phyloP scores from a whole-genome alignment of 2,797 vertebrate species.

The Hafferia zeledoni region DNA sequence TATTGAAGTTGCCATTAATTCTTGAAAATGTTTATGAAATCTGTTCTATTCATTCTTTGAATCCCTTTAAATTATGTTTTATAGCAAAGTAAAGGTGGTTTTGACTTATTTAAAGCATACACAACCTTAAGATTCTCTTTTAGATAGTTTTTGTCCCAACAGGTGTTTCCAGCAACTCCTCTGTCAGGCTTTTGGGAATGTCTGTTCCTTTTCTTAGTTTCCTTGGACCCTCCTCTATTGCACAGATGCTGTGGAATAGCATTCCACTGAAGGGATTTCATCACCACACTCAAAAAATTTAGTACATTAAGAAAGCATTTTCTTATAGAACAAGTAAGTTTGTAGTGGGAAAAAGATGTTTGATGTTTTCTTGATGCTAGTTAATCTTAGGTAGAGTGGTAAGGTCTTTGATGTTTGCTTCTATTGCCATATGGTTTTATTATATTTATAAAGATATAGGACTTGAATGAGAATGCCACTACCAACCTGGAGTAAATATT shows the following conservation, averaged over 20 bases:
- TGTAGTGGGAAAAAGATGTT: neutral
- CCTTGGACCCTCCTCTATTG: neutral
- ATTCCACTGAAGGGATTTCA: neutral
- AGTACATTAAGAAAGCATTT: neutral
- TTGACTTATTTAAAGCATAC: neutral
- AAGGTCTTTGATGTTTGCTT: neutral
- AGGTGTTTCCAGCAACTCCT: neutral
- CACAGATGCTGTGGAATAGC: neutral
- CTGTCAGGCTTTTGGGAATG: neutral
- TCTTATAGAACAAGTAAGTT: neutral
- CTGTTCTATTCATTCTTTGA: slow-evolving; percentile 30
- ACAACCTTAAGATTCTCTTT: neutral
- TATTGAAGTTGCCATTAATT: slow-evolving; percentile 58
- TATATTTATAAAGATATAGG: neutral
- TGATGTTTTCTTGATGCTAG: neutral
- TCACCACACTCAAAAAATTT: neutral
- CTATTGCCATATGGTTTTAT: neutral
- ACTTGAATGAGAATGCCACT: neutral
- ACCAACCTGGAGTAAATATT: neutral
- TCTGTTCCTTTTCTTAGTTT: neutral
- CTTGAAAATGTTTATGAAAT: slow-evolving; percentile 68
- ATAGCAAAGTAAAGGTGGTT: neutral
- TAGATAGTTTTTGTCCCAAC: neutral
- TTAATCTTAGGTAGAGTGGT: neutral
- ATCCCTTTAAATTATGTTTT: neutral